These are phyloP conservation scores for Sorex fumeus DNA, from an alignment of 2,113 vertebrate species.

Conservation along the genomic window DNA sequence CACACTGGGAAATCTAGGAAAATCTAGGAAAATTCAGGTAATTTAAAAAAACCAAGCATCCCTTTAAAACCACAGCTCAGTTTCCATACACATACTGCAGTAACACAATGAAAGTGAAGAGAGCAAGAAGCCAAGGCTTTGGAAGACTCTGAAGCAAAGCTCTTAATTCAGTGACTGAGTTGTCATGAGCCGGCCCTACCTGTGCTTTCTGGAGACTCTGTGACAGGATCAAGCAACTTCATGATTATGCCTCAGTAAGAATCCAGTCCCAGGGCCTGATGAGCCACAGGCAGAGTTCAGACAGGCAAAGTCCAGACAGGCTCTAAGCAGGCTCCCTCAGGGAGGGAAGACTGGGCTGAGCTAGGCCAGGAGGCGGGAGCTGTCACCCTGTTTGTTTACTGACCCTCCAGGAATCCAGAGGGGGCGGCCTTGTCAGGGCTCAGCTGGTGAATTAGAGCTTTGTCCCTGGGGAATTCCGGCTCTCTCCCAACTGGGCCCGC, in stretches of 20 bases:
- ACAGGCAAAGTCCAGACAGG: not conserved
- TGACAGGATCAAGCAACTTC: not conserved
- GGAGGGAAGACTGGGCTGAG: constrained; percentile 37
- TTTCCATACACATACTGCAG: not conserved
- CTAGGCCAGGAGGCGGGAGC: constrained; percentile 59
- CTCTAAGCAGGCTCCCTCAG: constrained; percentile 14
- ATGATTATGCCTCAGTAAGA: constrained; percentile 9
- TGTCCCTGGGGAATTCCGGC: constrained; percentile 87
- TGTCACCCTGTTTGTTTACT: constrained; percentile 80
- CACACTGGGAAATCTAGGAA: not conserved
- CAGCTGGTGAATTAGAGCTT: constrained; percentile 88
- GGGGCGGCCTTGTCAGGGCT: constrained; percentile 83
- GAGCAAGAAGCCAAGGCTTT: not conserved
- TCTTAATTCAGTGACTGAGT: not conserved
- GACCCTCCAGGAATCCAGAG: constrained; percentile 90
- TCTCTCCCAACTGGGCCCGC: constrained; percentile 73
- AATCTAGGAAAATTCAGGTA: not conserved
- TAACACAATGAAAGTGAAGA: not conserved
- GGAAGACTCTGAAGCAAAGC: not conserved
- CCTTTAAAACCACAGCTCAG: constrained; percentile 44
- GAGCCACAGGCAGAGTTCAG: not conserved
- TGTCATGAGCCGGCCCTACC: constrained; percentile 65
- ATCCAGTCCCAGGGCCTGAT: constrained; percentile 28
- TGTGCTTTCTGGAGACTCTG: constrained; percentile 35
- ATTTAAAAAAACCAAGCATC: not conserved